Evolutionary conservation across 2,888 invertebrate species (phyloP).

Genomic region (Heteropelma amictum): DNA sequence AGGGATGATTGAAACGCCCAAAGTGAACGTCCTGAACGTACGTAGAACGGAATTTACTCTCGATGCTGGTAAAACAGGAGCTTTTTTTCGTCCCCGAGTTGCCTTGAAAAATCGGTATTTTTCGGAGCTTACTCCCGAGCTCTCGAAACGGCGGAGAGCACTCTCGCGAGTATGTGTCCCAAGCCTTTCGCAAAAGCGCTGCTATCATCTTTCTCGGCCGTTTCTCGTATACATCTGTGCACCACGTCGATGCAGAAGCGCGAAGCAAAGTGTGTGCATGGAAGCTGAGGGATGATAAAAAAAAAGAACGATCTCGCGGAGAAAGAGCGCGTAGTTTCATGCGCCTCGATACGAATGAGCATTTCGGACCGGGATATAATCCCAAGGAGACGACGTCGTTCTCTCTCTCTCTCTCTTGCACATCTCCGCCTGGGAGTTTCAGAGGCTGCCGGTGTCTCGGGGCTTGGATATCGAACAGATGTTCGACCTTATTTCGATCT

Average conservation of each 20-base stretch:
- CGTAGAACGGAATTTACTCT: neutral
- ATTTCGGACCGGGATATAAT: conserved; percentile 49
- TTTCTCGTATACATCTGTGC: neutral
- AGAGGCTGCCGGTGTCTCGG: conserved; percentile 14
- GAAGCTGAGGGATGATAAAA: too few relatives aligned
- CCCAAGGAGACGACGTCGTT: conserved; percentile 35
- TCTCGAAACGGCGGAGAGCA: conserved; percentile 53
- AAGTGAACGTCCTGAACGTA: neutral
- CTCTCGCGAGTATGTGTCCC: conserved; percentile 25
- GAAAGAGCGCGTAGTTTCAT: conserved; percentile 10
- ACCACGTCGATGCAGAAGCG: neutral
- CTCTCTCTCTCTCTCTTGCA: conserved; percentile 16
- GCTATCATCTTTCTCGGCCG: conserved; percentile 37
- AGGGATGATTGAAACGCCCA: neutral
- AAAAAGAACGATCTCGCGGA: too few relatives aligned
- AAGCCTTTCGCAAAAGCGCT: conserved; percentile 30
- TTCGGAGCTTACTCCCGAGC: conserved; percentile 61
- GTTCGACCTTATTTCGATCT: conserved; percentile 45
- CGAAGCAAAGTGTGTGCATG: too few relatives aligned
- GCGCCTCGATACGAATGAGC: conserved; percentile 21
- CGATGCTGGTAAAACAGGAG: neutral
- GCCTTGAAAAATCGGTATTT: conserved; percentile 64
- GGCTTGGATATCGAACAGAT: conserved; percentile 49
- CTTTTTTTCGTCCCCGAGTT: conserved; percentile 24
- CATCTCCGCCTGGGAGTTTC: conserved; percentile 14